Evolutionary conservation across 2,113 vertebrate genomes (phyloP).

Genomic region (Gallinago undulata): DNA sequence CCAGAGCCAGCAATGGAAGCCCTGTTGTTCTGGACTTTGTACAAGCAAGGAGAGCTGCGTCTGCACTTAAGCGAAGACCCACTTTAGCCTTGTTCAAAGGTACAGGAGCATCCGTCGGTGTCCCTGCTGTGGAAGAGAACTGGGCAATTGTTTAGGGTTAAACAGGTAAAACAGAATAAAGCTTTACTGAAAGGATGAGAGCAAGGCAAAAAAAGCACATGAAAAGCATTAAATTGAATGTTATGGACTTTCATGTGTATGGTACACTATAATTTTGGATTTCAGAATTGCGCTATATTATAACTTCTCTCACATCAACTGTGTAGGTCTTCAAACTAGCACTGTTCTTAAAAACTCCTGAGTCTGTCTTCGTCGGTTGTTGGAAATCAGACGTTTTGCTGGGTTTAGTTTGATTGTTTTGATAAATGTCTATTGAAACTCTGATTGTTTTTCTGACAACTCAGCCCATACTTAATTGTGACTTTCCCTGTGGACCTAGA

Average conservation of each 20-base stretch:
- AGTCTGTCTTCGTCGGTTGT: not conserved
- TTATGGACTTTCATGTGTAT: not conserved
- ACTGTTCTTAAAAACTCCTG: not conserved
- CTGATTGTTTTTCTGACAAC: not conserved
- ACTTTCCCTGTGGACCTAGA: not conserved
- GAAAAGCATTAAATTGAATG: not conserved
- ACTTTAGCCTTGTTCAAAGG: not conserved
- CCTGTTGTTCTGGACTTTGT: not conserved
- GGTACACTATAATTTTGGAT: not conserved
- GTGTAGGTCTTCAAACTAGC: not conserved
- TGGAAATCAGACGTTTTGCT: not conserved
- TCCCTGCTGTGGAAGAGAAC: not conserved
- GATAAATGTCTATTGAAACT: not conserved
- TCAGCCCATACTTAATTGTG: not conserved
- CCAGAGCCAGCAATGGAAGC: not conserved
- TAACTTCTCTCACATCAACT: not conserved
- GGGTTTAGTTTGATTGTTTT: not conserved
- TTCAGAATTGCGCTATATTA: not conserved
- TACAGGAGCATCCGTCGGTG: not conserved
- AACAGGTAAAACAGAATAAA: not conserved
- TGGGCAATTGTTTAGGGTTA: not conserved
- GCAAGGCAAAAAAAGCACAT: not conserved
- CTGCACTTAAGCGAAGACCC: not conserved
- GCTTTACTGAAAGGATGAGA: not conserved
- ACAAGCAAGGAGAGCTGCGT: not conserved